phyloP scores from a whole-genome alignment of 2,797 vertebrate species.

The Kryptopterus vitreolus region DNA sequence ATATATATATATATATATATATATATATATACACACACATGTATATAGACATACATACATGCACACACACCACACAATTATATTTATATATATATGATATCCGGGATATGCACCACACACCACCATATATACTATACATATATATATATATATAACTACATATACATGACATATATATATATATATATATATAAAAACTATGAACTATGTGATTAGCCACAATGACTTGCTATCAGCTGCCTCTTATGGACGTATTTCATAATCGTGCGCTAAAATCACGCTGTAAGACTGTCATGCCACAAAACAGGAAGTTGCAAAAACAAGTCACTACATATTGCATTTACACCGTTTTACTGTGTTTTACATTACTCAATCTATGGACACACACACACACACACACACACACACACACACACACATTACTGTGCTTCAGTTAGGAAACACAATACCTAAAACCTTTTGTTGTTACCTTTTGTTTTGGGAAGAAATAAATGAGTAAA shows the following conservation, averaged over 20 bases:
- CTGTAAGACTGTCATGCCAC: not conserved
- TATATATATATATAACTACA: too few species aligned
- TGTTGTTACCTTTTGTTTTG: not conserved
- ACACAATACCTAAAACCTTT: not conserved
- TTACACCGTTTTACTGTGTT: not conserved
- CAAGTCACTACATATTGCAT: not conserved
- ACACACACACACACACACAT: not conserved
- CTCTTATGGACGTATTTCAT: not conserved
- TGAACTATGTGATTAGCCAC: not conserved
- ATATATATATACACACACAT: too few species aligned
- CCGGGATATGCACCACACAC: too few species aligned
- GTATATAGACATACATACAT: too few species aligned
- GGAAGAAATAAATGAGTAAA: too few species aligned
- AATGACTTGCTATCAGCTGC: not conserved
- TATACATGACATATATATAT: too few species aligned
- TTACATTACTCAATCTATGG: too few species aligned
- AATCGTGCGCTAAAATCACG: not conserved
- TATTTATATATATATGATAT: too few species aligned
- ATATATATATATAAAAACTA: too few species aligned
- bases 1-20: too few species aligned
- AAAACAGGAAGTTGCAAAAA: not conserved
- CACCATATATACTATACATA: too few species aligned
- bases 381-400: not conserved
- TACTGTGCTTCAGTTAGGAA: not conserved
- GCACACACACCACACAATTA: too few species aligned